Base-by-base conservation (phyloP, 2,888 invertebrate genomes). In the Mesoligia furuncula region DNA sequence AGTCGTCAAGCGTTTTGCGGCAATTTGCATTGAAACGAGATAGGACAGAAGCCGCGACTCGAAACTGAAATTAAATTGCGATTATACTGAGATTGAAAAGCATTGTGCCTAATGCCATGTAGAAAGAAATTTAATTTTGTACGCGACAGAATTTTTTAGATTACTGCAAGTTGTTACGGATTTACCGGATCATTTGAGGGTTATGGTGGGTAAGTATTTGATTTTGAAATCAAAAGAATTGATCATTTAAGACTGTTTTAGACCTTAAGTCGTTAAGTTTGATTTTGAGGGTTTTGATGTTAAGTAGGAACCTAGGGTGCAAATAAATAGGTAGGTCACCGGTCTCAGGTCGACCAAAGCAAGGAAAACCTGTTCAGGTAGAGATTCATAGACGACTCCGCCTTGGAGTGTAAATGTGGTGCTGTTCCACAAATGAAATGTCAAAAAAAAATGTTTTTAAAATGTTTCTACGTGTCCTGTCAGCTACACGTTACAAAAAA, bases 11-110 rank as follows among this genome's bases (percentile, higher is more conserved):
- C 90, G 87, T 91, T 92, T 92, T 91, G 89, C 87, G 89, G 85
- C 90, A 92, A 94, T 94, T 94, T 93, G 92, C 94, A 94, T 94
- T 91, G 93, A 94, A 92, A 94, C 92, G 93, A 94, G 94, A 92
- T 91, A 89, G 89, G 85, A 90, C 90, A 92, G 91, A 91, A 92
- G 91, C 92, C 91, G 89, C 90, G 88, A 90, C 88, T 89, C 84
- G 91, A 91, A 90, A 91, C 90, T 91, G 90, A 92, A 93, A 93
- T 94, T 90, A 93, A 94, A 93, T 93, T 91, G 91, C 90, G 92
- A 93, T 94, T 94, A 92, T 91, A 87, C 90, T 74, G 87, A 90
- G 90, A 93, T 92, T 91, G 91, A 90, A 92, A 91, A 91, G 90
- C 92, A 91, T 90, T 89, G 88, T 83, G 89, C 88, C 89, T 91